Percentiles rank a stretch among this genome's conserved stretches.
phyloP scores from a whole-genome alignment of 2,797 vertebrate genomes.

The Scomberomorus guttatus region DNA sequence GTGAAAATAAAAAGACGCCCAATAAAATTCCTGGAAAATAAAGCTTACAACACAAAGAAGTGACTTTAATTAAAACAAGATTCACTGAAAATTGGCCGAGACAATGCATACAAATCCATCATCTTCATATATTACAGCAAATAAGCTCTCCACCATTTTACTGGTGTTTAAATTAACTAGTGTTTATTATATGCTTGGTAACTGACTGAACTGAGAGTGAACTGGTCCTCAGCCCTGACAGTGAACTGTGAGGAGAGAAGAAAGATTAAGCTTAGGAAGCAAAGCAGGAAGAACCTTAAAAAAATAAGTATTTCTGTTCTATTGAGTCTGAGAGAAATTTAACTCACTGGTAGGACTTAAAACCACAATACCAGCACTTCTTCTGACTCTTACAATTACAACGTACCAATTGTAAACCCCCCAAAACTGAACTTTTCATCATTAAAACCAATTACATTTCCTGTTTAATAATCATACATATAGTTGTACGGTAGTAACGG shows the following conservation, averaged over 20 bases:
- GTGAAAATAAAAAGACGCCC: neutral
- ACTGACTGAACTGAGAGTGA: neutral
- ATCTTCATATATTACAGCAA: slow-evolving; percentile 28
- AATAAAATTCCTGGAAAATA: slow-evolving; percentile 14
- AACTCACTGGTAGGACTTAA: neutral
- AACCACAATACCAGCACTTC: neutral
- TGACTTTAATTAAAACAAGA: slow-evolving; percentile 57
- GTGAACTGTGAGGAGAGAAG: slow-evolving; percentile 3
- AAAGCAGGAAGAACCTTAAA: slow-evolving; percentile 11
- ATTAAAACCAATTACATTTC: neutral
- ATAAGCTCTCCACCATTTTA: neutral
- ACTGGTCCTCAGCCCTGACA: neutral
- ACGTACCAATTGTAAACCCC: neutral
- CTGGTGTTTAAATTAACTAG: slow-evolving; percentile 15
- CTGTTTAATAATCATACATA: neutral
- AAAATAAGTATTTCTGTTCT: neutral
- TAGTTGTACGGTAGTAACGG: neutral
- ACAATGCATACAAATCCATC: slow-evolving; percentile 33
- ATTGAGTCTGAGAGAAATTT: slow-evolving; percentile 1
- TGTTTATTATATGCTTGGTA: slow-evolving; percentile 3
- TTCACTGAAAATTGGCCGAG: slow-evolving; percentile 36
- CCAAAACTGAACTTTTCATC: neutral
- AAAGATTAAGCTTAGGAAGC: slow-evolving; percentile 9
- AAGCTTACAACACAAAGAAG: slow-evolving; percentile 58
- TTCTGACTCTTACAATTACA: neutral